Percentiles rank a stretch among this genome's conserved stretches.
Conservation (phyloP, 1,140 invertebrate species). For the Anoplophora glabripennis region DNA sequence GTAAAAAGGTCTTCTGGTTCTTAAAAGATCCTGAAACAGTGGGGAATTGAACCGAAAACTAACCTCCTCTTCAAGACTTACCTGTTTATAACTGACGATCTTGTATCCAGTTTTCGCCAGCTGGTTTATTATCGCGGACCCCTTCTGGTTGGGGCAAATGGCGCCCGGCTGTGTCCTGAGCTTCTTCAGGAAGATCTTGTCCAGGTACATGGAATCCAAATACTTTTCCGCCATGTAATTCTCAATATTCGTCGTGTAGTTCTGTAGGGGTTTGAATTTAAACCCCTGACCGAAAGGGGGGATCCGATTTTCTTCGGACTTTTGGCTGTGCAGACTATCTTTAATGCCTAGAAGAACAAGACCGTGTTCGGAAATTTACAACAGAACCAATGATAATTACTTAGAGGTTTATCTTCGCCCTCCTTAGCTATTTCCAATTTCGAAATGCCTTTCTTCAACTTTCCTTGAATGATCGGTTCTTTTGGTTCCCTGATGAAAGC, state of each 20-base stretch:
- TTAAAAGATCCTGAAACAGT: slow-evolving; percentile 50
- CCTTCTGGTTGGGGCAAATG: slow-evolving; percentile 51
- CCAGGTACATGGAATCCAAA: slow-evolving; percentile 54
- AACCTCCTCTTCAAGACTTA: neutral
- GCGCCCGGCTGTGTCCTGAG: slow-evolving; percentile 49
- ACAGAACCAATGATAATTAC: slow-evolving; percentile 30
- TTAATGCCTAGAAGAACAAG: slow-evolving; percentile 23
- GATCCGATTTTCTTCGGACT: slow-evolving; percentile 39
- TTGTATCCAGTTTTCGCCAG: slow-evolving; percentile 50
- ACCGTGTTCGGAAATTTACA: neutral
- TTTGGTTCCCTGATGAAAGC: neutral
- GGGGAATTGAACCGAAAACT: slow-evolving; percentile 2
- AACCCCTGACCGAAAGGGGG: slow-evolving; percentile 36
- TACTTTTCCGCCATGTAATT: slow-evolving; percentile 55
- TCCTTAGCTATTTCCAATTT: neutral
- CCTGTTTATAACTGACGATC: slow-evolving; percentile 49
- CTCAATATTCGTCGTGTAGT: slow-evolving; percentile 50
- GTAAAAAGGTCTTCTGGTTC: slow-evolving; percentile 55
- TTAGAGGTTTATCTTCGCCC: neutral
- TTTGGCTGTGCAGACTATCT: slow-evolving; percentile 47
- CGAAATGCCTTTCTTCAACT: slow-evolving; percentile 2
- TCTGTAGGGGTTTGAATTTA: slow-evolving; percentile 48
- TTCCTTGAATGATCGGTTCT: slow-evolving; percentile 19
- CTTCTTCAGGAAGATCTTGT: slow-evolving; percentile 54
- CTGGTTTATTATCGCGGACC: slow-evolving; percentile 48